A percentile compares a stretch with the other conserved stretches of the same genome.
Evolutionary conservation across 2,797 vertebrate genomes (phyloP).

Genomic region (Momotus momota): DNA sequence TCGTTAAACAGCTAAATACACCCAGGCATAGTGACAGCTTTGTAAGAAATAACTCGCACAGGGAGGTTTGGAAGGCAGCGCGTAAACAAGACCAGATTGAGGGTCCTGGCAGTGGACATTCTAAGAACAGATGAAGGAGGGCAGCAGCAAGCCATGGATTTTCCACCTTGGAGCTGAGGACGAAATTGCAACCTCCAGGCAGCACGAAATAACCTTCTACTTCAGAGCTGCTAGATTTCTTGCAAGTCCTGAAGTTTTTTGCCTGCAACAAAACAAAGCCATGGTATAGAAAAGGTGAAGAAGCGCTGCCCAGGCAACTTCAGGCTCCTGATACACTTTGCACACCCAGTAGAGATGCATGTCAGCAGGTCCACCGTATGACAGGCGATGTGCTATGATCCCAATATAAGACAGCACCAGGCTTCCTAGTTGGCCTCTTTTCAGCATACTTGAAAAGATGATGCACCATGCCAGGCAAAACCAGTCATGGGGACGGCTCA

Average conservation of each 20-base stretch:
- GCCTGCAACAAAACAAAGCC: not conserved
- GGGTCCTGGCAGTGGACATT: constrained; percentile 21
- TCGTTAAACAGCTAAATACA: not conserved
- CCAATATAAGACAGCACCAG: not conserved
- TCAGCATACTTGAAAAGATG: not conserved
- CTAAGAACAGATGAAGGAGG: constrained; percentile 16
- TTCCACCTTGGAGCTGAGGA: not conserved
- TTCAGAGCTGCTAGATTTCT: not conserved
- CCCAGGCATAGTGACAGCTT: not conserved
- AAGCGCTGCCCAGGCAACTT: not conserved
- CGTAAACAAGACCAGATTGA: constrained; percentile 42
- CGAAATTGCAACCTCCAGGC: not conserved
- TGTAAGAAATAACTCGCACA: not conserved
- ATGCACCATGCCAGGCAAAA: not conserved
- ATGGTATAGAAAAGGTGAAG: not conserved
- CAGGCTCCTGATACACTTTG: not conserved
- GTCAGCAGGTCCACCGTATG: not conserved
- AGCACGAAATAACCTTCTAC: not conserved
- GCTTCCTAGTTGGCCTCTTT: not conserved
- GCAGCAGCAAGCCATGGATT: constrained; percentile 16
- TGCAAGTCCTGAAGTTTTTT: not conserved
- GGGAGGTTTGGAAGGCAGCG: constrained; percentile 5
- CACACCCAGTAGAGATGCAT: not conserved
- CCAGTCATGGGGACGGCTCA: not conserved
- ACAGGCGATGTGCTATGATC: not conserved